phyloP scores from a whole-genome alignment of 2,797 vertebrate genomes.

The Bovichtus variegatus region DNA sequence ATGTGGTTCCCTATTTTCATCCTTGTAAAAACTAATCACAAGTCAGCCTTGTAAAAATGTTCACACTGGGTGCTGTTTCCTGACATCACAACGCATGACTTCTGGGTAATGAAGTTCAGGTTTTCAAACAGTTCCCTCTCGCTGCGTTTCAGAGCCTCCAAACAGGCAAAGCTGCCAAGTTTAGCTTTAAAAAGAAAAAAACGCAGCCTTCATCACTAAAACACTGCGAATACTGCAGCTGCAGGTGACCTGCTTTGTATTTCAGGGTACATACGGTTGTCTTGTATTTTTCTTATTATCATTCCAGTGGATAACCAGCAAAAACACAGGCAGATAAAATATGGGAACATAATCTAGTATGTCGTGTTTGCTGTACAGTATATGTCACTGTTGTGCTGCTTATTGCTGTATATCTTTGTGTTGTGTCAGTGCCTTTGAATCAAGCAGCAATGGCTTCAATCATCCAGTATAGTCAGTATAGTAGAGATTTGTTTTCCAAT shows the following conservation, averaged over 20 bases:
- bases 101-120: slow-evolving; percentile 46
- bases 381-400: neutral
- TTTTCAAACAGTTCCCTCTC: slow-evolving; percentile 35
- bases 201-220: slow-evolving; percentile 25
- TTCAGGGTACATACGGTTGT: slow-evolving; percentile 3
- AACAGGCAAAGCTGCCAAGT: slow-evolving; percentile 13
- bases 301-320: neutral
- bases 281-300: slow-evolving; percentile 1
- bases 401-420: slow-evolving; percentile 2
- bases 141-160: slow-evolving; percentile 14
- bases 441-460: neutral
- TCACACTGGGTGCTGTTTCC: slow-evolving; percentile 23
- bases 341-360: neutral
- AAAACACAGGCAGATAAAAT: neutral
- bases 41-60: slow-evolving; percentile 8
- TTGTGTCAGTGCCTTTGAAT: neutral
- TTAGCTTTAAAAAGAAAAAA: slow-evolving; percentile 33
- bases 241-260: slow-evolving; percentile 16
- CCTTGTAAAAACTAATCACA: slow-evolving; percentile 25
- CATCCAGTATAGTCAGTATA: too few species aligned
- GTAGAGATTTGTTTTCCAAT: neutral
- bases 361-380: neutral
- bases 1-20: slow-evolving; percentile 25
- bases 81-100: slow-evolving; percentile 41
- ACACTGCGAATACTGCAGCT: slow-evolving; percentile 17